Evolutionary conservation across 2,113 vertebrate genomes (phyloP), one percentile per base, ranked within the genome.

Genomic region (Melanotaenia duboulayi): DNA sequence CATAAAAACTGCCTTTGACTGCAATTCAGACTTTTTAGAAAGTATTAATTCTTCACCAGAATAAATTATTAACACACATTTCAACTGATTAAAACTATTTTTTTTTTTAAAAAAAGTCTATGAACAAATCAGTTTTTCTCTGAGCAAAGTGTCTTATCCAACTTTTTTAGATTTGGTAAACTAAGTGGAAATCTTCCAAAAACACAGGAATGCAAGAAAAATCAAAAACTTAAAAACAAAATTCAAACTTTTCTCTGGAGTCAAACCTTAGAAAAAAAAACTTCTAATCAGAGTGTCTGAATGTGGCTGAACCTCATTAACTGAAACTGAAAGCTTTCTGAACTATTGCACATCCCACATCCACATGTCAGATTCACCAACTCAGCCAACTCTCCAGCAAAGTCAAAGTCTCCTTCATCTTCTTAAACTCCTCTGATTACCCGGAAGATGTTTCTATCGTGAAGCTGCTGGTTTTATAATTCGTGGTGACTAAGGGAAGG

Each of bases 261-360:
- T 49, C 52, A 60, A 72, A 74, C 16, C n/a, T 11, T 39, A 52
- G n/a, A n/a, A n/a, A 64, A 78, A 71, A 20, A 84, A 78, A 78
- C 2, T 2, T 62, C 50, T 9, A 52, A 59, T 32, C 57, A 81
- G 76, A 85, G 54, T 58, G 71, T 66, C 79, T 83, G 74, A 80
- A 87, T 75, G 71, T 82, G 68, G 71, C 62, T 42, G 80, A 86
- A 90, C 63, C 72, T 78, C 64, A 17, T 50, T 51, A 72, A 81
- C n/a, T 66, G 4, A 73, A 78, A 63, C 69, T 69, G 59, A 80
- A 63, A 74, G 71, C 57, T 28, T 24, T 19, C 7, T 64, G 25
- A 82, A 82, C 87, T 84, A 89, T 91, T 89, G 86, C 88, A 89
- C 89, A 24, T 59, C 72, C 56, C 76, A 81, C 83, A 69, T 83